Conservation (phyloP, 2,888 invertebrate species). For the Trissolcus brochymenae region DNA sequence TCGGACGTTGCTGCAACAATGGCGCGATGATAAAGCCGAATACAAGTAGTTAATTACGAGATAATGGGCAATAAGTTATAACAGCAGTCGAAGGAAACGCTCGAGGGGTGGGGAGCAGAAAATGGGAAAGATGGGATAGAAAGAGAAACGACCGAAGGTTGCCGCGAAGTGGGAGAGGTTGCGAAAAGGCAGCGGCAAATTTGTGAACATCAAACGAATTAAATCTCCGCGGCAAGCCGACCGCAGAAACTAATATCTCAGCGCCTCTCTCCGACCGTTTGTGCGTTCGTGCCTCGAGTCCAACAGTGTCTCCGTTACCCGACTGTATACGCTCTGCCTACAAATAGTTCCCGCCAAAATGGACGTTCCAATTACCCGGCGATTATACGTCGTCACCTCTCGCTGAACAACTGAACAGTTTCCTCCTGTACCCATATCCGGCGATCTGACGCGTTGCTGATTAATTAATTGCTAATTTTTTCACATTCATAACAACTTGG, state of each 20-base stretch:
- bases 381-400: slow-evolving; percentile 58
- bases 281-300: slow-evolving; percentile 54
- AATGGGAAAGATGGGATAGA: slow-evolving; percentile 51
- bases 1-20: slow-evolving; percentile 9
- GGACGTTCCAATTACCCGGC: slow-evolving; percentile 57
- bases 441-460: no score
- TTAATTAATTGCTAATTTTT: no score
- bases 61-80: slow-evolving; percentile 52
- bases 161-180: slow-evolving; percentile 59
- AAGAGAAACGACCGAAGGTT: slow-evolving; percentile 55
- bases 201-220: slow-evolving; percentile 77
- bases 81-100: slow-evolving; percentile 37
- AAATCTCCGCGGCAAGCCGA: slow-evolving; percentile 75
- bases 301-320: slow-evolving; percentile 54
- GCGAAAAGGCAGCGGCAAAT: slow-evolving; percentile 71
- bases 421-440: neutral
- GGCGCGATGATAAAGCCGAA: slow-evolving; percentile 37
- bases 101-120: slow-evolving; percentile 40
- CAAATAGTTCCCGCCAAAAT: slow-evolving; percentile 61
- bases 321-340: slow-evolving; percentile 55
- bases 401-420: neutral
- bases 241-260: slow-evolving; percentile 76
- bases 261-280: slow-evolving; percentile 61
- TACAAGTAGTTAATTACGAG: slow-evolving; percentile 53
- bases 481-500: no score